phyloP scores from a whole-genome alignment of 1,140 invertebrate species.

The Trachymyrmex septentrionalis region DNA sequence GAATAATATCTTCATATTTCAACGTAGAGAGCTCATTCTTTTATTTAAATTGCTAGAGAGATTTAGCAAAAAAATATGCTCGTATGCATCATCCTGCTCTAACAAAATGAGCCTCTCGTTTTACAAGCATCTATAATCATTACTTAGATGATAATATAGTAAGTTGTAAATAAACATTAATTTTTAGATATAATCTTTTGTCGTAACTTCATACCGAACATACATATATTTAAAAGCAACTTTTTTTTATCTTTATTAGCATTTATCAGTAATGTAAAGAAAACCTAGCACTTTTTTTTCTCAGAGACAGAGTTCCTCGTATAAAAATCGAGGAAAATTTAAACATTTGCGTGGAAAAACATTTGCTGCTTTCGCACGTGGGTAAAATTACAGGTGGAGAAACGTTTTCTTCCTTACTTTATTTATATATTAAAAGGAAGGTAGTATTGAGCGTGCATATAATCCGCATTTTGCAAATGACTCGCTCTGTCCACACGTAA shows the following conservation, averaged over 20 bases:
- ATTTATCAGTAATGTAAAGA: neutral
- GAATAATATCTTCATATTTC: constrained; percentile 49
- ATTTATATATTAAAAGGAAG: neutral
- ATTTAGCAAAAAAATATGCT: constrained; percentile 20
- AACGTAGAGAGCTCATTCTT: neutral
- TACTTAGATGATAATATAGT: neutral
- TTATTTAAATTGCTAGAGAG: constrained; percentile 15
- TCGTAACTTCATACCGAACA: neutral
- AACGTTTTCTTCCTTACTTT: constrained; percentile 9
- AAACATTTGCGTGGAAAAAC: constrained; percentile 35
- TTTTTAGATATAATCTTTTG: neutral
- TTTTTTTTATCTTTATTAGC: neutral
- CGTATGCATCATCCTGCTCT: neutral
- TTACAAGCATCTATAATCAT: neutral
- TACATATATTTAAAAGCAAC: neutral
- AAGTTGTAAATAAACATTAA: neutral
- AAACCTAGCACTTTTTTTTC: neutral
- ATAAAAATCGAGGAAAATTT: constrained; percentile 33
- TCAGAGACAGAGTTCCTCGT: neutral
- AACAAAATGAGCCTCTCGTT: neutral
- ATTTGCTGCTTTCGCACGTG: constrained; percentile 30
- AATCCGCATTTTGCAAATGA: neutral
- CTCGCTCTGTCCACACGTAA: neutral
- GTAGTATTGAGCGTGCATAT: neutral
- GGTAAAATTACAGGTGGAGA: constrained; percentile 34